These are phyloP conservation scores for Drosophila cracens DNA, from an alignment of 2,888 invertebrate genomes.

Conservation along the genomic window DNA sequence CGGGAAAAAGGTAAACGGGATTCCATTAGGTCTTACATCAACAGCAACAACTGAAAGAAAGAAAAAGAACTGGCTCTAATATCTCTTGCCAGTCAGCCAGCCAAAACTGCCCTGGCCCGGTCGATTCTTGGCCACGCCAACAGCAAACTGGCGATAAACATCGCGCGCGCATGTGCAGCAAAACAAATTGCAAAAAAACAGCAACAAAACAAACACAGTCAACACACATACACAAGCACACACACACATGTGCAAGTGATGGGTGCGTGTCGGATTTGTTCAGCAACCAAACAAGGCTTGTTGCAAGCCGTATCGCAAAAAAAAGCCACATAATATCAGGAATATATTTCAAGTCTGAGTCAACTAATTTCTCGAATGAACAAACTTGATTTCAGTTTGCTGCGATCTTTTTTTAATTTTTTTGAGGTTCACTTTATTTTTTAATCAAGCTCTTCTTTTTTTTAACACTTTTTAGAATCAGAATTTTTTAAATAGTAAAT, in stretches of 20 bases:
- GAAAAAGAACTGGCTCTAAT: slow-evolving; percentile 57
- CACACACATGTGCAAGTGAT: slow-evolving; percentile 9
- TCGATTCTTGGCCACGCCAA: slow-evolving; percentile 39
- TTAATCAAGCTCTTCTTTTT: background rate
- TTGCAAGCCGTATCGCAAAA: background rate
- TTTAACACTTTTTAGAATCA: background rate
- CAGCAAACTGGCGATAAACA: slow-evolving; percentile 57
- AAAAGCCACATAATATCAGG: background rate
- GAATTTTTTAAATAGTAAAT: no score
- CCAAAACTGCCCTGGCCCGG: slow-evolving; percentile 19
- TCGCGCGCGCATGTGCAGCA: slow-evolving; percentile 71
- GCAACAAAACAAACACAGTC: slow-evolving; percentile 17
- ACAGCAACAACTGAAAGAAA: slow-evolving; percentile 28
- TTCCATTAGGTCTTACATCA: slow-evolving; percentile 78
- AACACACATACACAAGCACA: background rate
- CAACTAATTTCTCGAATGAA: background rate
- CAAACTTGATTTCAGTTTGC: background rate
- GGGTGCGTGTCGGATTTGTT: slow-evolving; percentile 6
- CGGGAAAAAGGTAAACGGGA: slow-evolving; percentile 85
- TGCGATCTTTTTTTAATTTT: background rate
- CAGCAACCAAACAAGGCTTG: background rate
- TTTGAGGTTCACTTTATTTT: background rate
- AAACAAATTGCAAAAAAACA: slow-evolving; percentile 72
- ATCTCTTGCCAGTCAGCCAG: slow-evolving; percentile 24
- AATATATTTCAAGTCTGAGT: background rate